These are phyloP conservation scores for Brachypterus glaber DNA, from an alignment of 2,888 invertebrate genomes.

Conservation along the genomic window DNA sequence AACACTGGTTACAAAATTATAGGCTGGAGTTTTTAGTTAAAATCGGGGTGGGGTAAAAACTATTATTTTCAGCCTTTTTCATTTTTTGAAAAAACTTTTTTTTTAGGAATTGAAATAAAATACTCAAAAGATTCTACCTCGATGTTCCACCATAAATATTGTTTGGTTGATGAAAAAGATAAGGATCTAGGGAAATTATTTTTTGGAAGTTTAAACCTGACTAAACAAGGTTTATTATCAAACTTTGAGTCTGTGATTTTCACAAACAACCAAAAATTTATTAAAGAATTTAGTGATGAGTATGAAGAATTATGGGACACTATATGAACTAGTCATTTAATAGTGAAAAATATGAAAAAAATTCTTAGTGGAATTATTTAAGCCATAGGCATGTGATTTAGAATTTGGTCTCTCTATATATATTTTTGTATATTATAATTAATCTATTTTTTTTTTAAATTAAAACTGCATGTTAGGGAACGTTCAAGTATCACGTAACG, in stretches of 20 bases:
- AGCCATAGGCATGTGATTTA: not conserved
- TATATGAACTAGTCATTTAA: no score
- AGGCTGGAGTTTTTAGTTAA: no score
- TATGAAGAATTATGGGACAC: constrained; percentile 30
- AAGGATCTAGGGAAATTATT: constrained; percentile 25
- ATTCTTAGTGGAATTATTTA: not conserved
- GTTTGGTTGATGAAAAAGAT: constrained; percentile 30
- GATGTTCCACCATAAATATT: constrained; percentile 67
- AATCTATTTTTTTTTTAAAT: constrained; percentile 2
- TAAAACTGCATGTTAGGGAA: constrained; percentile 4
- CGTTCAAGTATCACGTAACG: no score
- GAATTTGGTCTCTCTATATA: not conserved
- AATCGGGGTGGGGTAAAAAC: no score
- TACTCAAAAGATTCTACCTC: constrained; percentile 36
- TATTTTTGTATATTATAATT: no score
- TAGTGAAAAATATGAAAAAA: no score
- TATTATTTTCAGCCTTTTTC: not conserved
- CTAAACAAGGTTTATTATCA: constrained; percentile 26
- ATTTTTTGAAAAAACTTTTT: constrained; percentile 26
- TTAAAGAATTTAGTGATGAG: constrained; percentile 26
- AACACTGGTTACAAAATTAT: no score
- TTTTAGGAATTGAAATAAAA: constrained; percentile 47
- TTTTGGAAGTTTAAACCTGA: constrained; percentile 32
- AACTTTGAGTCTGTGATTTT: constrained; percentile 31
- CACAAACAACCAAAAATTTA: constrained; percentile 28